phyloP scores from a whole-genome alignment of 2,113 vertebrate species.

The Telmatochromis brachygnathus region DNA sequence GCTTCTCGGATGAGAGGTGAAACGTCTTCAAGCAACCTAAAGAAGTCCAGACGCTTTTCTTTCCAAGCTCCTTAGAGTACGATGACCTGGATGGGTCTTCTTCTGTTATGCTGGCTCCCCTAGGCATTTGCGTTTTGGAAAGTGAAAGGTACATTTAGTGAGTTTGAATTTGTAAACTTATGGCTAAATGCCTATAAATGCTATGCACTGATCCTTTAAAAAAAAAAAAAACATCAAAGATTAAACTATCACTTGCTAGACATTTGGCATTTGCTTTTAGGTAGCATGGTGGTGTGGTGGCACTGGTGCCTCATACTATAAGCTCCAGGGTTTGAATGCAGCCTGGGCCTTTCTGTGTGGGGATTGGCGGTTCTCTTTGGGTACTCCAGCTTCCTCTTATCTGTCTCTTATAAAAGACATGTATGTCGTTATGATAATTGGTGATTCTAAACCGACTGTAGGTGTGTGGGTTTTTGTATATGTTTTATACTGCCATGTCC shows the following conservation, averaged over 20 bases:
- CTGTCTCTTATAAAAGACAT: not conserved
- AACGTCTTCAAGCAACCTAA: too few species aligned
- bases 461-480: not conserved
- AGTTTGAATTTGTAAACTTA: not conserved
- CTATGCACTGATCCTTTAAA: not conserved
- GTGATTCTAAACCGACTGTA: not conserved
- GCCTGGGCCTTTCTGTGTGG: not conserved
- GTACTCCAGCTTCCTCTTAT: not conserved
- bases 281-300: not conserved
- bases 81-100: not conserved
- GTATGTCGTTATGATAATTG: not conserved
- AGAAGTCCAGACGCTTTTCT: too few species aligned
- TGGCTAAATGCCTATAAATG: not conserved
- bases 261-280: not conserved
- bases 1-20: too few species aligned
- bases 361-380: not conserved
- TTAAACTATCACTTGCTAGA: not conserved
- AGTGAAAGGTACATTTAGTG: not conserved
- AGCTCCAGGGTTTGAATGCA: not conserved
- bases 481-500: not conserved
- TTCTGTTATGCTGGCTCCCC: not conserved
- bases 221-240: not conserved
- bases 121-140: not conserved
- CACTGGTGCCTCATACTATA: not conserved
- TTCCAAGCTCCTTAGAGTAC: too few species aligned